Percentiles rank a stretch among this genome's conserved stretches.
Conservation (phyloP, 2,797 vertebrate genomes). For the Karalla daura region DNA sequence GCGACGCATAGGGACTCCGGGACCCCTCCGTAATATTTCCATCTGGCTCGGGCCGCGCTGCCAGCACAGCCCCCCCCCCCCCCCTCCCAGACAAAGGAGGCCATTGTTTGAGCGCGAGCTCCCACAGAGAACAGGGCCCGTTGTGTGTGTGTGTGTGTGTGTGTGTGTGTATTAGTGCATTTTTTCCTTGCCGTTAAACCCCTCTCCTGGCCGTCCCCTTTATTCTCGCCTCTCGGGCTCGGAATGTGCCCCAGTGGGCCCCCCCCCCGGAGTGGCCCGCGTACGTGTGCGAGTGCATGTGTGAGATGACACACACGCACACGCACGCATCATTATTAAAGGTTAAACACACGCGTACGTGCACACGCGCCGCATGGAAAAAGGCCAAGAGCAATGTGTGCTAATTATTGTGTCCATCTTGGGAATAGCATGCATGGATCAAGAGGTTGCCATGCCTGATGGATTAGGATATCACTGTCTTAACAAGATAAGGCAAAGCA, state of each 20-base stretch:
- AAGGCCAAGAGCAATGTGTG: not conserved
- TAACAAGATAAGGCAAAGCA: slow-evolving; percentile 61
- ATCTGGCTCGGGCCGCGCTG: not conserved
- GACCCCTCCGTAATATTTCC: slow-evolving; percentile 25
- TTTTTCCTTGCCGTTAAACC: slow-evolving; percentile 57
- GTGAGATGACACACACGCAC: not conserved
- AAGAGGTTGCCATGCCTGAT: slow-evolving; percentile 11
- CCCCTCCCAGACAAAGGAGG: slow-evolving; percentile 52
- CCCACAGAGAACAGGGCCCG: slow-evolving; percentile 28
- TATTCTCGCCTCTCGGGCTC: slow-evolving; percentile 16
- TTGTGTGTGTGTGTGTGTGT: slow-evolving; percentile 10
- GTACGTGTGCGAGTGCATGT: not conserved
- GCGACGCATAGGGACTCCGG: not conserved
- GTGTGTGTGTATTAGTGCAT: slow-evolving; percentile 49
- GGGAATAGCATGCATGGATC: slow-evolving; percentile 15
- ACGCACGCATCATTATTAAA: not conserved
- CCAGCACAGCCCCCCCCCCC: slow-evolving; percentile 32
- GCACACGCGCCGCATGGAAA: not conserved
- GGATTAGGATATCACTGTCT: slow-evolving; percentile 55
- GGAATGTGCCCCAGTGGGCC: slow-evolving; percentile 42
- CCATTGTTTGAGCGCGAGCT: slow-evolving; percentile 58
- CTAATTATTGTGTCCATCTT: slow-evolving; percentile 1
- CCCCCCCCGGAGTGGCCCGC: no score
- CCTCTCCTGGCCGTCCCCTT: slow-evolving; percentile 34
- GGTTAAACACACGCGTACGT: not conserved